Percentiles rank a stretch among this genome's conserved stretches.
Evolutionary conservation across 2,797 vertebrate genomes (phyloP).

Genomic region (Scyliorhinus canicula): DNA sequence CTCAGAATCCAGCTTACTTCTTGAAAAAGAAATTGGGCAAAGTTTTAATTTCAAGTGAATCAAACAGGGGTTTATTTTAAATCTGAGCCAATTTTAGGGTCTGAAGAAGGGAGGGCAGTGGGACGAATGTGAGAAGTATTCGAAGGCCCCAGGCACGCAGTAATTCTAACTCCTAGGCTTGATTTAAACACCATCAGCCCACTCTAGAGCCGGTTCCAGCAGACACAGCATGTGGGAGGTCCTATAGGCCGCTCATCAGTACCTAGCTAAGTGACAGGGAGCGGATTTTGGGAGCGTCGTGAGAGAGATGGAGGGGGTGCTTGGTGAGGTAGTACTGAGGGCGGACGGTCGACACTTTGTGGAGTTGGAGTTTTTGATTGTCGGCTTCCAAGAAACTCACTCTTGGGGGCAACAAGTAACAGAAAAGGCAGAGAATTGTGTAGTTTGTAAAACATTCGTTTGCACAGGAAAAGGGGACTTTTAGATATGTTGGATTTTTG

Average conservation of each 20-base stretch:
- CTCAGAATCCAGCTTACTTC: neutral
- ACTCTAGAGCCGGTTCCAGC: neutral
- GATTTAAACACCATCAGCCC: neutral
- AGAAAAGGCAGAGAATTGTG: neutral
- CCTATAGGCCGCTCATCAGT: neutral
- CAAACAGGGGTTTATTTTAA: neutral
- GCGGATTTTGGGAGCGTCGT: neutral
- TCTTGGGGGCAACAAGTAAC: neutral
- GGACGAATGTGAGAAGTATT: neutral
- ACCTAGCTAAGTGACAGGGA: neutral
- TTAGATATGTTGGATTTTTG: neutral
- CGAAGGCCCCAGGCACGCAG: neutral
- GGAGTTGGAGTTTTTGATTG: neutral
- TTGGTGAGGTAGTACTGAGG: neutral
- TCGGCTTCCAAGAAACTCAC: neutral
- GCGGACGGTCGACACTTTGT: neutral
- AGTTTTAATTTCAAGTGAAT: neutral
- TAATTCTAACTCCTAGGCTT: neutral
- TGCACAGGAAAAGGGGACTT: neutral
- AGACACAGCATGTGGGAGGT: neutral
- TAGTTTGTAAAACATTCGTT: neutral
- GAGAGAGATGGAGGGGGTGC: neutral
- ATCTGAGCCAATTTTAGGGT: neutral
- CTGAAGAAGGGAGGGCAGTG: too few species aligned
- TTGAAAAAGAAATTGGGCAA: neutral